phyloP scores from a whole-genome alignment of 2,113 vertebrate species.

The Irena cyanogastra region DNA sequence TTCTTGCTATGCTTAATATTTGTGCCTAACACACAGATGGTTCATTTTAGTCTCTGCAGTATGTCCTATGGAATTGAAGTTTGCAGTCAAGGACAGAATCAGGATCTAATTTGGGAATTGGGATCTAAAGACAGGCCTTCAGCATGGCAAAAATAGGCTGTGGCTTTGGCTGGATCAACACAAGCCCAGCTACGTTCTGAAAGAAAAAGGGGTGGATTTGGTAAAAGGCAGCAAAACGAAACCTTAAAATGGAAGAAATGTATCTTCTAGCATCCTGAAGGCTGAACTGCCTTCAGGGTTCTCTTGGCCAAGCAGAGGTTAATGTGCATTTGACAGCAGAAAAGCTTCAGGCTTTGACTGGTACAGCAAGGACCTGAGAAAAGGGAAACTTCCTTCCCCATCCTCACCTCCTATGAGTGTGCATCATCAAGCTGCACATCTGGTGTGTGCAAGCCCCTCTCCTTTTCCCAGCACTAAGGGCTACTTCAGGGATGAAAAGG shows the following conservation, averaged over 20 bases:
- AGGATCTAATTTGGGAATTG: background rate
- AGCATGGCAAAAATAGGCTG: background rate
- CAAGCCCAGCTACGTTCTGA: background rate
- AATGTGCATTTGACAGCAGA: rapidly evolving
- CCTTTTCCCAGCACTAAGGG: background rate
- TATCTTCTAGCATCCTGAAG: background rate
- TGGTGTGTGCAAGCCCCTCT: background rate
- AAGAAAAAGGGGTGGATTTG: background rate
- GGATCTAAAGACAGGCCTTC: background rate
- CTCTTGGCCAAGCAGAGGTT: background rate
- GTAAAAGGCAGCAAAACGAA: background rate
- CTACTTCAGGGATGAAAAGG: background rate
- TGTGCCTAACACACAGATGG: background rate
- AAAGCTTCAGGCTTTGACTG: background rate
- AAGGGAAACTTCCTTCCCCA: background rate
- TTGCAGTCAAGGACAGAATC: background rate
- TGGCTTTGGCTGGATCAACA: background rate
- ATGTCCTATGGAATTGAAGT: background rate
- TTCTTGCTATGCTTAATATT: background rate
- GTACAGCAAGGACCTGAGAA: background rate
- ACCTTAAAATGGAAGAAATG: background rate
- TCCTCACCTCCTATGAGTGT: background rate
- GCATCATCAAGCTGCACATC: background rate
- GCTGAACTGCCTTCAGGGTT: background rate
- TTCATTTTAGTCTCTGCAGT: background rate